Base-by-base conservation (phyloP, 2,888 invertebrate genomes). In the Platerodrilus igneus region DNA sequence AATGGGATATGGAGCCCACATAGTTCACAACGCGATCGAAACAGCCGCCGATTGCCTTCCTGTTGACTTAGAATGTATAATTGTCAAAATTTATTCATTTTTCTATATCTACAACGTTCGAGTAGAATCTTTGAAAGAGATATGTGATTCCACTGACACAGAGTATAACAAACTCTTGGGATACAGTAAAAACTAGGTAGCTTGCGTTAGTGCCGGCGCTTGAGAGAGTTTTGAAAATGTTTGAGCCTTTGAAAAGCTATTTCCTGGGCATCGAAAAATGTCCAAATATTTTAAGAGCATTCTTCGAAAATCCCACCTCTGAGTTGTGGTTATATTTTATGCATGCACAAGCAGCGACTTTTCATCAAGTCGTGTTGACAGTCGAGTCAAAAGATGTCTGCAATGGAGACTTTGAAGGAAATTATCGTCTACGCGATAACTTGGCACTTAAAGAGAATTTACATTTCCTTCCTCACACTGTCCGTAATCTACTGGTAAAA, bases 281-380 rank as follows among this genome's bases (percentile, higher is more conserved):
- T 41, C 56, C 56, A 32, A 16, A 18, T 18, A 30, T 52, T 38
- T 27, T 53, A 49, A 56, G 53, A 51, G 49, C 36, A 36, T 50
- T 56, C 52, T 58, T 57, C 45, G 48, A 54, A 50, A 37, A 56
- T 48, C 47, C 53, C 38, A 47, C 26, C 22, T 56, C 55, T 4
- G 56, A 57, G 54, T 52, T 59, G 39, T 60, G 56, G 53, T 44
- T 49, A 19, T 53, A 52, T 50, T 58, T 58, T 54, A 16, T 53
- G 19, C 50, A 54, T 16, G 43, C 47, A 25, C 51, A 50, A 19
- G 28, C 52, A 41, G 41, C 47, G 9, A 45, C 16, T 28, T 53
- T 52, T 46, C 45, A 50, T 43, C 30, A 52, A 44, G 39, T 35
- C 45, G 42, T 45, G 21, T 41, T 51, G 20, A 51, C 49, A 26